These are phyloP conservation scores for Leucopsar rothschildi DNA, from an alignment of 2,113 vertebrate species.

Conservation along the genomic window DNA sequence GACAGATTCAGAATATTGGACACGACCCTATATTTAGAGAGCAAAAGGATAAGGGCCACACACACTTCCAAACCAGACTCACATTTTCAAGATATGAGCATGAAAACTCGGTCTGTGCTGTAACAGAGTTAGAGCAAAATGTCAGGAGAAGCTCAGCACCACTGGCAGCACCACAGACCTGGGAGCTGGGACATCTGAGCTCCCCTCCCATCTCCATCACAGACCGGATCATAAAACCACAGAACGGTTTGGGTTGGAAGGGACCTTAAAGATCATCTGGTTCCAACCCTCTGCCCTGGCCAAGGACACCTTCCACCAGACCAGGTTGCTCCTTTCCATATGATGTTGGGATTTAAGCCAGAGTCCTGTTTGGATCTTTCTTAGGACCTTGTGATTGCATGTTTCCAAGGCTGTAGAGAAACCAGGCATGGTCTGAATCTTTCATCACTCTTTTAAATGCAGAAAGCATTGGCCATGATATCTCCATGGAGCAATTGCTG, in stretches of 20 bases:
- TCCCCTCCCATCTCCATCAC: rapidly evolving
- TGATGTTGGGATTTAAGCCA: not conserved
- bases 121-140: not conserved
- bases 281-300: not conserved
- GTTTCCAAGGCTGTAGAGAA: not conserved
- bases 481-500: not conserved
- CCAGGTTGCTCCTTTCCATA: not conserved
- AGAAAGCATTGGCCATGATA: not conserved
- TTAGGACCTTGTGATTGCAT: not conserved
- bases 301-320: not conserved
- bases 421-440: not conserved
- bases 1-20: not conserved
- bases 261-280: not conserved
- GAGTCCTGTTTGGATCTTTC: not conserved
- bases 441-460: not conserved
- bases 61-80: not conserved
- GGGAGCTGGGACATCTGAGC: not conserved
- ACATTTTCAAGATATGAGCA: not conserved
- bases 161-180: rapidly evolving
- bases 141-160: not conserved
- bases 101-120: not conserved
- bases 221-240: not conserved
- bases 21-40: not conserved
- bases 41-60: not conserved
- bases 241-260: not conserved